phyloP scores from a whole-genome alignment of 2,888 invertebrate species.

The Masnerella sp. region DNA sequence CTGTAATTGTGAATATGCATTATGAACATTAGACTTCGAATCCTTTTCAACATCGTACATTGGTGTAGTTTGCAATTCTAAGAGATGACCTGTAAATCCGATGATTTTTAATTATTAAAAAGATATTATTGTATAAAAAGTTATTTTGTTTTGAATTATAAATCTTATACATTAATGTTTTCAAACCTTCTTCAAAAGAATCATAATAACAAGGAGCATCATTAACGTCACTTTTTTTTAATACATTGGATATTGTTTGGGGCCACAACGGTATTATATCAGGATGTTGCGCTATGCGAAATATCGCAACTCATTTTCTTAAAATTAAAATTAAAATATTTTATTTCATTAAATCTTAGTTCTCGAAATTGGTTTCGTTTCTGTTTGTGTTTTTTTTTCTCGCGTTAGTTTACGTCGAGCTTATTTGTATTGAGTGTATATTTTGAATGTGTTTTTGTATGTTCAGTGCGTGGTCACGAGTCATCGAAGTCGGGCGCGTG shows the following conservation, averaged over 20 bases:
- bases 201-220: not conserved
- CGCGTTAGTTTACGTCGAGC: too few species aligned
- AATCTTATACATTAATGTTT: not conserved
- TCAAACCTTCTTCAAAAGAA: slow-evolving; percentile 1
- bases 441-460: too few species aligned
- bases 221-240: slow-evolving; percentile 1
- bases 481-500: too few species aligned
- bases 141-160: slow-evolving; percentile 1
- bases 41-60: not conserved
- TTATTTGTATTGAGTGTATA: too few species aligned
- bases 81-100: not conserved
- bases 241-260: not conserved
- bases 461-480: too few species aligned
- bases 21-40: not conserved
- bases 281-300: too few species aligned
- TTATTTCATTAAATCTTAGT: too few species aligned
- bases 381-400: too few species aligned
- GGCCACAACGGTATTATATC: not conserved
- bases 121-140: not conserved
- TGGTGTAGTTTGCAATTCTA: not conserved
- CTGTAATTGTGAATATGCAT: slow-evolving; percentile 2
- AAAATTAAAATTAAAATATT: too few species aligned
- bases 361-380: too few species aligned
- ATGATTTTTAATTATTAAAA: slow-evolving; percentile 4
- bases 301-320: too few species aligned